Conservation (phyloP, 2,113 vertebrate genomes). For the Oophaga pumilio region DNA sequence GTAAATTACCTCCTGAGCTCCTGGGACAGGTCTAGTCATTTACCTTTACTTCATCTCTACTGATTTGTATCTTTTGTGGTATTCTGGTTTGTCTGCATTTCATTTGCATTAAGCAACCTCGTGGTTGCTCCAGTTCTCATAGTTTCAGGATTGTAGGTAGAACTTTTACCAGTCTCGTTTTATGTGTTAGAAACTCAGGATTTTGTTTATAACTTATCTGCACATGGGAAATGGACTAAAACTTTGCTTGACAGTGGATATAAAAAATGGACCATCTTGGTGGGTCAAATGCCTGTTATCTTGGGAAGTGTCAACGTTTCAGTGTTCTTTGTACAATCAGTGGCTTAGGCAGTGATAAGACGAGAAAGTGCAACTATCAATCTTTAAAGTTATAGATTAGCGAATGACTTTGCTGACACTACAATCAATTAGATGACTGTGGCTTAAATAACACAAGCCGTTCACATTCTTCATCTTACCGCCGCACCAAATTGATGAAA, state of each 20-base stretch:
- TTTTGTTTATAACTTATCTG: background rate
- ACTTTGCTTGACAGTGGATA: conserved; percentile 35
- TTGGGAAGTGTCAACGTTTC: conserved; percentile 41
- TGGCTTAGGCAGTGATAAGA: conserved; percentile 37
- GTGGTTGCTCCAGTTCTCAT: background rate
- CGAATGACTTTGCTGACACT: conserved; percentile 36
- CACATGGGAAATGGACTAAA: conserved; percentile 10
- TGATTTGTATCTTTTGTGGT: conserved; percentile 28
- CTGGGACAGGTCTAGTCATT: conserved; percentile 27
- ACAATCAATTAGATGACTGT: conserved; percentile 47
- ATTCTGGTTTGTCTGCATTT: conserved; percentile 42
- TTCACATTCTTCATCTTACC: conserved; percentile 30
- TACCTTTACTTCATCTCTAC: conserved; percentile 14
- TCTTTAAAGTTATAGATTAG: conserved; percentile 44
- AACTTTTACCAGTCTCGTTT: background rate
- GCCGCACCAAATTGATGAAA: background rate
- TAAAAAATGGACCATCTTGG: conserved; percentile 49
- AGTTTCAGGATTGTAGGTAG: background rate
- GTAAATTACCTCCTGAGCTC: conserved; percentile 9
- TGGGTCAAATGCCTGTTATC: conserved; percentile 51
- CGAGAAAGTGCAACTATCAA: conserved; percentile 40
- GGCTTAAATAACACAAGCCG: conserved; percentile 20
- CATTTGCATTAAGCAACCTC: background rate
- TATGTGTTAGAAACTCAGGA: background rate
- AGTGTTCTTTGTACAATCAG: conserved; percentile 34